Base-by-base conservation (phyloP, 2,113 vertebrate genomes). In the Perognathus longimembris region DNA sequence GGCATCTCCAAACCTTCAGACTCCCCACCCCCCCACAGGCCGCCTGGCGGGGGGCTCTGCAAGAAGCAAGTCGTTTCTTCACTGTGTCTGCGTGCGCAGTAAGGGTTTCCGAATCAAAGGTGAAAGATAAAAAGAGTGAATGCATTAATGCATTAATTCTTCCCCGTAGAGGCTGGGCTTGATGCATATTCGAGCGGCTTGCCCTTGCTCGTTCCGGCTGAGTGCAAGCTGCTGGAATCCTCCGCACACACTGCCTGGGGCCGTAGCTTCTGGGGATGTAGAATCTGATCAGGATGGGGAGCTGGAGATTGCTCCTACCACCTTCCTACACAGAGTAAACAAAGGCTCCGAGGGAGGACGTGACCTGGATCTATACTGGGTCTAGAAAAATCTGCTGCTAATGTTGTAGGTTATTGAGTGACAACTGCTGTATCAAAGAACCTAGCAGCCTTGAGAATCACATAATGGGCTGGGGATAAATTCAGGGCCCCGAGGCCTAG, bases 51-150 rank as follows among this genome's bases (percentile, higher is more conserved):
- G n/a, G n/a, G n/a, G n/a, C n/a, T n/a, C n/a, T n/a, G n/a, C n/a
- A n/a, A n/a, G 28, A 77, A 64, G 2, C 18, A 0, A 15, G 8
- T 30, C 28, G 22, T 71, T 50, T 36, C 77, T 59, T 77, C 2
- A 0, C 8, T 20, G 7, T 26, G 71, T 50, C 59, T 36, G 28
- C 5, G 15, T 34, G 50, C n/a, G 80, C 50, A 40, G 24, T 1
- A 61, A 9, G 28, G n/a, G 50, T 38, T 66, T 4, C 24, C 74
- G 26, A 59, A 78, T 15, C 50, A 75, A 82, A 75, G 64, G 74
- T 15, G 59, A 78, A 82, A 75, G 57, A 88, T 45, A 20, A 92
- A 69, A 75, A n/a, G 74, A n/a, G n/a, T n/a, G n/a, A n/a, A n/a
- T n/a, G 86, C 30, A n/a, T n/a, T n/a, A 38, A 38, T 30, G 36